Base-by-base conservation (phyloP, 1,140 invertebrate species). In the Mycetomoellerius zeteki region DNA sequence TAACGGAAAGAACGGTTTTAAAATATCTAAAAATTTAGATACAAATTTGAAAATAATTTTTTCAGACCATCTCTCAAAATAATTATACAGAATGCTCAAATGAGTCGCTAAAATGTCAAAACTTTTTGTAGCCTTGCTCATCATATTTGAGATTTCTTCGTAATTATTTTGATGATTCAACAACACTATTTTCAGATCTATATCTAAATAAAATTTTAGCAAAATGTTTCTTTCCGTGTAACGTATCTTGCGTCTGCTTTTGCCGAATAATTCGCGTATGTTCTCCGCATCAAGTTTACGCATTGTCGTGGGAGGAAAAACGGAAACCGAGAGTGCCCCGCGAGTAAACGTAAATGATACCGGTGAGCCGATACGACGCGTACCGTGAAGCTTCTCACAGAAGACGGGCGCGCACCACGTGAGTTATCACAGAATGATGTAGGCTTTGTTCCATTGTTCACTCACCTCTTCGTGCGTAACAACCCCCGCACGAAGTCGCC, bases 391-490 rank as follows among this genome's bases (percentile, higher is more conserved):
- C 47, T 27, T 56, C 30, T 81, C 21, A 14, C 65, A 21, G 30
- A 43, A 30, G 21, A 43, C 50, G 30, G 3, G 10, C 37, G 50
- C 80, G 67, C 80, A 82, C 80, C 80, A 84, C 69, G 80, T 84
- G 80, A 60, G 54, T 16, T 24, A 33, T 50, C 33, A 12, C 21
- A 62, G 14, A 10, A 84, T 56, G 54, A 75, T 24, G 54, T 73
- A 54, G 80, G 27, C 30, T 37, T 60, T 30, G 24, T n/a, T 30
- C 33, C 67, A 43, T 72, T 60, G n/a, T 37, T 58, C 80, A 82
- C 80, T 82, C 80, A 82, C 80, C 80, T 58, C 67, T 24, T 37
- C 58, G 76, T 62, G 65, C 52, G 67, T 71, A 71, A 43, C 78
- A n/a, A 43, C 50, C 30, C 64, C 24, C 64, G 64, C n/a, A 12